Evolutionary conservation across 2,888 invertebrate genomes (phyloP), one percentile per base, ranked within the genome.

Genomic region (Phengaris arion): DNA sequence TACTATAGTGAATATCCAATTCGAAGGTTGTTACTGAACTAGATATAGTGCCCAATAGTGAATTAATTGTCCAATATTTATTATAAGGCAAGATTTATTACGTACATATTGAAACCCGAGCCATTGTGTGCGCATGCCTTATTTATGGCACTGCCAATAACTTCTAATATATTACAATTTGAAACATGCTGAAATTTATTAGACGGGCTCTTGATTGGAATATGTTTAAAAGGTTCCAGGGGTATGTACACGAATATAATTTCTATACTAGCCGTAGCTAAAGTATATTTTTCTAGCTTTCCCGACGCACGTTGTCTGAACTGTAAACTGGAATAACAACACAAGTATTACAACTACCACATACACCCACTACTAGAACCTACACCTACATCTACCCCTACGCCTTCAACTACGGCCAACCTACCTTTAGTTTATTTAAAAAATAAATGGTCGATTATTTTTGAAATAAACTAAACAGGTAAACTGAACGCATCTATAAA

Each of bases 121-220:
- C 35, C 35, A 69, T 69, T 69, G 46, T 69, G 69, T 12, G 52
- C 52, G 52, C 52, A 52, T 1, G 51, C 70, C 45, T 70, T 70
- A 72, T 72, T 72, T 72, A 72, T 72, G 52, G 72, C 48, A 45
- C 48, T 69, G 69, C 48, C 69, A 69, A 69, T 69, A 69, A 48
- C 72, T 52, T 54, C 22, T 52, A 72, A 72, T 54, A 54, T 54
- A 54, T 72, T 72, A 72, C 52, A 51, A 70, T 70, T 48, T 15
- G 51, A 48, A 48, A 70, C 70, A 70, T 8, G 54, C 48, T 69
- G 69, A 48, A 69, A 69, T 69, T 69, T 69, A 69, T 69, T 48
- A 64, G 64, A 64, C 64, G 64, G 64, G 35, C 64, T 12, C 45
- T 64, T 64, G 35, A 64, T 64, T 64, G 35, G 35, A 64, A 64